phyloP scores from a whole-genome alignment of 2,797 vertebrate genomes.

The Otolemur crassicaudatus region DNA sequence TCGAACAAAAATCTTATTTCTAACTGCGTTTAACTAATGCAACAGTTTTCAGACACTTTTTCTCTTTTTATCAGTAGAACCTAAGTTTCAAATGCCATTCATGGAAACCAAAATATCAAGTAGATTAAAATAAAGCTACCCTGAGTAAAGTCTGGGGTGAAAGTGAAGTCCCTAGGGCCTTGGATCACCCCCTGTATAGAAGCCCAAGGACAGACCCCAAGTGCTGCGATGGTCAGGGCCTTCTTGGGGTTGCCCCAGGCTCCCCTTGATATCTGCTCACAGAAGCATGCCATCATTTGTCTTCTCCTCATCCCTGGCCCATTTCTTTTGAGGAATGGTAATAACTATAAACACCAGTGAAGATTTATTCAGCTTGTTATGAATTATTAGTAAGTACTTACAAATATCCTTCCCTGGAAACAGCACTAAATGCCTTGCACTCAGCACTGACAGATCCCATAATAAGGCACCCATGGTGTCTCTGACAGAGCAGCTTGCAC shows the following conservation, averaged over 20 bases:
- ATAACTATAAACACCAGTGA: not conserved
- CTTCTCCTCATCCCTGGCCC: not conserved
- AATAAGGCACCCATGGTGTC: not conserved
- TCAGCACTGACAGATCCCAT: not conserved
- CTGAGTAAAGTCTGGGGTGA: not conserved
- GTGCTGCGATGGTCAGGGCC: not conserved
- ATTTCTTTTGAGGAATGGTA: constrained; percentile 16
- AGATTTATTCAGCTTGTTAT: constrained; percentile 50
- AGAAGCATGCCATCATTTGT: not conserved
- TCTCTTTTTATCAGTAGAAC: constrained; percentile 1
- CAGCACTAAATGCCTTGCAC: constrained; percentile 5
- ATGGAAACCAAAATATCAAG: not conserved
- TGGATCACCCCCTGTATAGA: not conserved
- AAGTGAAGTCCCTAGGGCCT: not conserved
- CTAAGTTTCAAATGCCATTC: constrained; percentile 39
- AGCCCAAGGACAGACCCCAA: not conserved
- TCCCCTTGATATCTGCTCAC: not conserved
- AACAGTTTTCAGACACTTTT: not conserved
- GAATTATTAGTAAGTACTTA: constrained; percentile 68
- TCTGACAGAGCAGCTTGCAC: not conserved
- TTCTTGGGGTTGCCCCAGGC: not conserved
- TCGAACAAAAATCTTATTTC: constrained; percentile 10
- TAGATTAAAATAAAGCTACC: not conserved
- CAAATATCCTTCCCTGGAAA: constrained; percentile 58
- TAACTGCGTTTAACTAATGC: not conserved